Conservation (phyloP, 2,113 vertebrate genomes). For the Entelurus aequoreus region DNA sequence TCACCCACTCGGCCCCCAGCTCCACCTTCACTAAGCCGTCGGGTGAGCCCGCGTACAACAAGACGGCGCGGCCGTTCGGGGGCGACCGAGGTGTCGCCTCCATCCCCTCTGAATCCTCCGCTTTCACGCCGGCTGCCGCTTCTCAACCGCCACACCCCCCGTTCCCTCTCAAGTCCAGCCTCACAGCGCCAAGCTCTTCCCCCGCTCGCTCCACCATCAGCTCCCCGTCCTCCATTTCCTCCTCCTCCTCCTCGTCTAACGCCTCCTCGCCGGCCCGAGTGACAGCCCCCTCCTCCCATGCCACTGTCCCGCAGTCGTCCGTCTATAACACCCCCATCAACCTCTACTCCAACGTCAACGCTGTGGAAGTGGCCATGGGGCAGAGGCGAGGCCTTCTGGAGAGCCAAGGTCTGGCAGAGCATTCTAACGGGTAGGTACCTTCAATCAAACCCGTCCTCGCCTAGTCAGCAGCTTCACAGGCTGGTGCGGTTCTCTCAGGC, state of each 20-base stretch:
- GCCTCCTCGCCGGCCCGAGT: conserved; percentile 77
- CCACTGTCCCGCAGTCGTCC: conserved; percentile 81
- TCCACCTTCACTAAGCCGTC: conserved; percentile 69
- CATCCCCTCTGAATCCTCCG: conserved; percentile 90
- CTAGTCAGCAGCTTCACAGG: conserved; percentile 3
- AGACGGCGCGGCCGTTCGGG: conserved; percentile 90
- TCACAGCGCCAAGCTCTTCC: conserved; percentile 26
- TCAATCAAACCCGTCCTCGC: background rate
- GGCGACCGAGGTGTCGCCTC: conserved; percentile 71
- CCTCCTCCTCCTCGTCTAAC: conserved; percentile 64
- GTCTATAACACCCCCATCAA: conserved; percentile 79
- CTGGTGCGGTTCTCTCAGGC: conserved; percentile 10
- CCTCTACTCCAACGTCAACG: conserved; percentile 75
- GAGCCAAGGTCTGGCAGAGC: conserved; percentile 79
- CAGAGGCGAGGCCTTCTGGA: conserved; percentile 84
- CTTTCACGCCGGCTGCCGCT: conserved; percentile 83
- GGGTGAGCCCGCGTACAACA: conserved; percentile 82
- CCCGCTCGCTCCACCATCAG: conserved; percentile 47
- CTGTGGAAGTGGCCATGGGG: conserved; percentile 82
- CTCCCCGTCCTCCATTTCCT: conserved; percentile 55
- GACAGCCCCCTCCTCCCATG: conserved; percentile 68
- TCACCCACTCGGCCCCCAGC: conserved; percentile 73
- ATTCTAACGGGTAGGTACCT: conserved; percentile 89
- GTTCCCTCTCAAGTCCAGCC: conserved; percentile 57
- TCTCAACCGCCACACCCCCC: conserved; percentile 65